These are phyloP conservation scores for Tetragonula carbonaria DNA, from an alignment of 2,888 invertebrate genomes.

Conservation along the genomic window DNA sequence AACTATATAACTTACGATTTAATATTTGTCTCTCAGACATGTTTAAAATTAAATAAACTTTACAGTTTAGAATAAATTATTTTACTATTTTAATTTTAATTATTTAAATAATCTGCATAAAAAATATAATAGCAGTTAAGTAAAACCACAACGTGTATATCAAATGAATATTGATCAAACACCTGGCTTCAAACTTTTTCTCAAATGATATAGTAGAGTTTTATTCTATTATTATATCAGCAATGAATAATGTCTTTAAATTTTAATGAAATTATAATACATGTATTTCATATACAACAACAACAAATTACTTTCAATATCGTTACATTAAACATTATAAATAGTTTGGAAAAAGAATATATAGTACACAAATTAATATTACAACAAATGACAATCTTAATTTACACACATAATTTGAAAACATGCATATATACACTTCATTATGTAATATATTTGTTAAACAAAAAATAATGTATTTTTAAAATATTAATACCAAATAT, in stretches of 20 bases:
- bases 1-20: constrained; percentile 47
- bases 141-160: not conserved
- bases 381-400: constrained; percentile 24
- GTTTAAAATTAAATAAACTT: not conserved
- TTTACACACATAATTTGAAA: constrained; percentile 1
- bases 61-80: not conserved
- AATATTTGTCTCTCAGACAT: constrained; percentile 13
- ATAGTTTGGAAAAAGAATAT: constrained; percentile 10
- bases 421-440: not conserved
- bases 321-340: constrained; percentile 29
- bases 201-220: not conserved
- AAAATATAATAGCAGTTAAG: not conserved
- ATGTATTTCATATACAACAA: constrained; percentile 47
- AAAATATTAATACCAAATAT: constrained; percentile 3
- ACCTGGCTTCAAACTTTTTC: constrained; percentile 22
- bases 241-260: not conserved
- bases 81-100: constrained; percentile 2
- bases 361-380: constrained; percentile 14
- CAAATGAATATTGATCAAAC: constrained; percentile 62
- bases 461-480: constrained; percentile 6
- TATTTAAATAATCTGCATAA: constrained; percentile 4
- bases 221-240: not conserved
- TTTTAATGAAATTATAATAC: constrained; percentile 24
- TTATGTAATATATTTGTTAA: constrained; percentile 14
- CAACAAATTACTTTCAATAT: constrained; percentile 41